Evolutionary conservation across 2,888 invertebrate genomes (phyloP), one percentile per base, ranked within the genome.

Genomic region (Epistrophella euchroma): DNA sequence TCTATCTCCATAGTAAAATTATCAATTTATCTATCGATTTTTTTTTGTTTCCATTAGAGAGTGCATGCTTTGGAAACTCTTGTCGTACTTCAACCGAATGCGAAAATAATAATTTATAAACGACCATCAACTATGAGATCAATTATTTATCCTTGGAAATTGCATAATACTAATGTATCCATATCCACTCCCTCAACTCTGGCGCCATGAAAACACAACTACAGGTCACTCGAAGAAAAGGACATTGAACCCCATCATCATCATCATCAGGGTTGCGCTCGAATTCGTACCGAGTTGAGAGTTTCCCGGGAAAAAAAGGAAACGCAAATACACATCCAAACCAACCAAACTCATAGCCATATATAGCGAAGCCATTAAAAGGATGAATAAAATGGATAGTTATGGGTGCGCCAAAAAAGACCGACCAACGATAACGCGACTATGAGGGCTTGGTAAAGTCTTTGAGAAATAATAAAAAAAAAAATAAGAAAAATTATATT

Each of bases 201-300:
- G 80, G 80, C 80, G 75, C 80, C 80, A 81, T 35, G 19, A 75
- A 78, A 60, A 58, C 62, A 64, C 43, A 43, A 68, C 60, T 52
- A 73, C 62, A 62, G 62, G 75, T 75, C 75, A 81, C 55, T 28
- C 11, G 13, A 43, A 17, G 25, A 58, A 58, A 37, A 70, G 70
- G 32, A 37, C 75, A 70, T 11, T 55, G 75, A 81, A 81, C 74
- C 45, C 19, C 13, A 13, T 47, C 28, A 5, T 25, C 6, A 10
- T 4, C 19, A 47, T 4, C 11, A 22, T 15, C 7, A 25, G 52
- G 25, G 25, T 60, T 60, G 58, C 22, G 19, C 28, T 43, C 35
- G 25, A 50, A 15, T 47, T 11, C n/a, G 11, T 11, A 43, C 37
- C 37, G 17, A 35, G 52, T 15, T 17, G 55, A 56, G 58, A 74